Evolutionary conservation across 2,113 vertebrate genomes (phyloP).

Genomic region (Laticauda colubrina): DNA sequence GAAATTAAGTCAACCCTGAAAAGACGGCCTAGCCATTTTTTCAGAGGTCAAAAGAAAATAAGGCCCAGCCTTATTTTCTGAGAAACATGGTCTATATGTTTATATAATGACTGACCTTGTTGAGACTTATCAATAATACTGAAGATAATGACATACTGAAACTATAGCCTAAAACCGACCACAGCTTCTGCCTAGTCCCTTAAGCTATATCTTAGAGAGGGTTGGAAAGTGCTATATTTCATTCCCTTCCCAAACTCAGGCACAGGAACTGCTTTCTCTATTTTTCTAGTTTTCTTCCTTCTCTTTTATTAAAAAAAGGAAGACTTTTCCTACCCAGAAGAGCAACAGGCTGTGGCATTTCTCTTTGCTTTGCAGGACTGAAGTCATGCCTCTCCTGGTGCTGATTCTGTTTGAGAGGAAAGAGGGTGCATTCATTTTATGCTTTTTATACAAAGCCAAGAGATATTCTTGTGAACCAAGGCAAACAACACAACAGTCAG

Average conservation of each 20-base stretch:
- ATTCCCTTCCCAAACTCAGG: background rate
- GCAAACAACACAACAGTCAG: background rate
- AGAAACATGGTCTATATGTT: too few species aligned
- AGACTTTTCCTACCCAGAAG: background rate
- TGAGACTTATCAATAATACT: too few species aligned
- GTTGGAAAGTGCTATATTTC: too few species aligned
- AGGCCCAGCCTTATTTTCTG: too few species aligned
- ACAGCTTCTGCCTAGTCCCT: background rate
- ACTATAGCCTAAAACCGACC: background rate
- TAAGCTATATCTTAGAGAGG: background rate
- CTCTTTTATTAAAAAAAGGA: background rate
- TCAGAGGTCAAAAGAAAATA: too few species aligned
- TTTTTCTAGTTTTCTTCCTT: background rate
- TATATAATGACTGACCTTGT: too few species aligned
- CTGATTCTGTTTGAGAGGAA: background rate
- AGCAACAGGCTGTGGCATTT: background rate
- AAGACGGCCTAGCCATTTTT: too few species aligned
- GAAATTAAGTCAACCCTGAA: too few species aligned
- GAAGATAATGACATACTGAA: background rate
- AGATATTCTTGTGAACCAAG: background rate
- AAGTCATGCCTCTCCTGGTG: background rate
- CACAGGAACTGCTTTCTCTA: background rate
- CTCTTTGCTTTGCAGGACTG: background rate
- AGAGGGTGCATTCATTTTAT: background rate
- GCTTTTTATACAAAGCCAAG: background rate